phyloP scores from a whole-genome alignment of 2,797 vertebrate genomes.

The Natrix natrix region DNA sequence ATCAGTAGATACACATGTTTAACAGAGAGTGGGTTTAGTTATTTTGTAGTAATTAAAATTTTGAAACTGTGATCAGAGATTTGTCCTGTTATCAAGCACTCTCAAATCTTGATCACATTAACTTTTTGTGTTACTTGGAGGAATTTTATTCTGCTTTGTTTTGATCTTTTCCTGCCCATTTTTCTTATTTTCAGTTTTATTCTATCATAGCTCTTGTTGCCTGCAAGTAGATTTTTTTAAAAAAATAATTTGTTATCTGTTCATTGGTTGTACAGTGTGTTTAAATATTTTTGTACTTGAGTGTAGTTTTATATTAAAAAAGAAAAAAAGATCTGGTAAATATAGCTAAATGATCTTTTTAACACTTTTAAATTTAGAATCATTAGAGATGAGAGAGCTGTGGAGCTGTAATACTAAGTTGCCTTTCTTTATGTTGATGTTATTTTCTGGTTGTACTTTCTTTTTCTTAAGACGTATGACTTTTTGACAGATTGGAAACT shows the following conservation, averaged over 20 bases:
- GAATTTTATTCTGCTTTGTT: slow-evolving; percentile 41
- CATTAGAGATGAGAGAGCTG: slow-evolving; percentile 63
- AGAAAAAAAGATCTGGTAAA: slow-evolving; percentile 56
- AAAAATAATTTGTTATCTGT: slow-evolving; percentile 54
- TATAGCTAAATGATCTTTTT: slow-evolving; percentile 66
- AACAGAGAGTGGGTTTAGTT: slow-evolving; percentile 62
- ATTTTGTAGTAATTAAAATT: slow-evolving; percentile 59
- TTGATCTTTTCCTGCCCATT: slow-evolving; percentile 26
- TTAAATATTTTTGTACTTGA: slow-evolving; percentile 82
- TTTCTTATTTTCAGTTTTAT: slow-evolving; percentile 56
- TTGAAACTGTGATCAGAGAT: slow-evolving; percentile 75
- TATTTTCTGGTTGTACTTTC: slow-evolving; percentile 68
- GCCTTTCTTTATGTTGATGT: slow-evolving; percentile 70
- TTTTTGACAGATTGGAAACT: slow-evolving; percentile 69
- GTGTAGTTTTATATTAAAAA: slow-evolving; percentile 77
- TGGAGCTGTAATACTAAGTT: slow-evolving; percentile 70
- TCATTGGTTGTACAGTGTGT: slow-evolving; percentile 75
- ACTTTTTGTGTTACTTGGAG: slow-evolving; percentile 51
- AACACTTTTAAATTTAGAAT: slow-evolving; percentile 70
- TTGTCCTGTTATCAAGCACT: slow-evolving; percentile 63
- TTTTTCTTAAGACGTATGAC: slow-evolving; percentile 68
- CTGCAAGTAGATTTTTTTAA: slow-evolving; percentile 59
- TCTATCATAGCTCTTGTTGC: slow-evolving; percentile 59
- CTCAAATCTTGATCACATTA: slow-evolving; percentile 63
- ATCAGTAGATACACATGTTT: slow-evolving; percentile 50